Conservation (phyloP, 2,888 invertebrate species). For the Molorchus minor region DNA sequence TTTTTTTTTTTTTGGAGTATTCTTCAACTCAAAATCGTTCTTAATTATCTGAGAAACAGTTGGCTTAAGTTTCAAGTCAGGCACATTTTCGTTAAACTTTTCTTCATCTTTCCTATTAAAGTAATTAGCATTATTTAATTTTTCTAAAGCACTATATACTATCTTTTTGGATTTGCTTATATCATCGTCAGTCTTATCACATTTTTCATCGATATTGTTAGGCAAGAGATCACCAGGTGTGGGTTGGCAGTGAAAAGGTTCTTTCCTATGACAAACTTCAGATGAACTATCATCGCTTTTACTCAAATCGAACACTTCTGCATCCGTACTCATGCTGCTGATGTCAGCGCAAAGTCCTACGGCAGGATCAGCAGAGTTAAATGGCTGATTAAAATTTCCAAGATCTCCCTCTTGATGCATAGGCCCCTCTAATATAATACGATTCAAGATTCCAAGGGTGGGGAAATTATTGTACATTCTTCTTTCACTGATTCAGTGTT, state of each 20-base stretch:
- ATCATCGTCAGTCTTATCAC: conserved; percentile 1
- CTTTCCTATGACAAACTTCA: neutral
- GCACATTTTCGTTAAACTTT: too few species aligned
- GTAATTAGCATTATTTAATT: conserved; percentile 30
- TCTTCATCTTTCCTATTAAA: conserved; percentile 26
- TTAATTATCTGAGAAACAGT: conserved; percentile 26
- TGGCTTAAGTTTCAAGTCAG: conserved; percentile 31
- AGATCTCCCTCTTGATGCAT: too few species aligned
- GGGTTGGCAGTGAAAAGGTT: neutral
- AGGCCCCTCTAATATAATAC: too few species aligned
- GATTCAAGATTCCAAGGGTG: too few species aligned
- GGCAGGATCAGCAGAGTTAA: neutral
- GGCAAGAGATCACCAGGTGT: neutral
- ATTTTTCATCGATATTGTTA: neutral
- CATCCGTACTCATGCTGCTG: neutral
- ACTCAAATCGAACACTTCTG: neutral
- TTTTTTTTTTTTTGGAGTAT: conserved; percentile 20
- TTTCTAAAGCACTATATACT: conserved; percentile 27
- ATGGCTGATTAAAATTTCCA: neutral
- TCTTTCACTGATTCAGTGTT: neutral
- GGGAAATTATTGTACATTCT: too few species aligned
- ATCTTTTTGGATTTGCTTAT: neutral
- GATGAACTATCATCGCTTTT: neutral
- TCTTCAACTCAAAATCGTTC: conserved; percentile 23
- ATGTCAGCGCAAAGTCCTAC: neutral